Evolutionary conservation across 2,113 vertebrate species (phyloP).

Genomic region (Pelodiscus sinensis): DNA sequence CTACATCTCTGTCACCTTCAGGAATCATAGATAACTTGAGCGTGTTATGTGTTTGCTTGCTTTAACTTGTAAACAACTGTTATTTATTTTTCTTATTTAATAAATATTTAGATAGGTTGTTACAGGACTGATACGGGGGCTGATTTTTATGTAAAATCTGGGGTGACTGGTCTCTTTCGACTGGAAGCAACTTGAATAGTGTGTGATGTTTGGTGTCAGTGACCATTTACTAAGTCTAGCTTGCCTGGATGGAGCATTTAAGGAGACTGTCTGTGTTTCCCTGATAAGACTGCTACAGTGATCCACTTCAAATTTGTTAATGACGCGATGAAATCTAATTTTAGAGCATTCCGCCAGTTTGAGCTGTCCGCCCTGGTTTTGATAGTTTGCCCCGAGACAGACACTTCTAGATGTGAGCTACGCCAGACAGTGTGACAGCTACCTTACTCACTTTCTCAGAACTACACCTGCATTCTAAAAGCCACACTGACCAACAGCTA

Average conservation of each 20-base stretch:
- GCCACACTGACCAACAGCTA: neutral
- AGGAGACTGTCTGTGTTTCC: too few relatives aligned
- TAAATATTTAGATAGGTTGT: neutral
- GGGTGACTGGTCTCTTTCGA: neutral
- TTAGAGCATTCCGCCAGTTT: neutral
- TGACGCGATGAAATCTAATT: neutral
- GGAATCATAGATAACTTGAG: neutral
- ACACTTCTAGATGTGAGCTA: neutral
- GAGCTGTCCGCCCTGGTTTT: neutral
- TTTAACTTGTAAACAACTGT: neutral
- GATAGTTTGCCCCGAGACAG: too few relatives aligned
- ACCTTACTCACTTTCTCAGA: neutral
- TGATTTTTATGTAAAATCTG: neutral
- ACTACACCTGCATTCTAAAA: rapidly evolving
- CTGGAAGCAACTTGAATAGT: neutral
- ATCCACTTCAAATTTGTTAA: too few relatives aligned
- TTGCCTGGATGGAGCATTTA: too few relatives aligned
- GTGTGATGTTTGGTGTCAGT: neutral
- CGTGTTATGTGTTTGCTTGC: neutral
- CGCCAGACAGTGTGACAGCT: neutral
- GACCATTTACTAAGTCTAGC: neutral
- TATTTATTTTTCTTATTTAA: neutral
- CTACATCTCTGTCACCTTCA: neutral
- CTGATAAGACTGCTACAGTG: too few relatives aligned
- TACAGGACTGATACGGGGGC: too few relatives aligned